These are phyloP conservation scores for Novumbra hubbsi DNA, from an alignment of 2,797 vertebrate species.

Conservation along the genomic window DNA sequence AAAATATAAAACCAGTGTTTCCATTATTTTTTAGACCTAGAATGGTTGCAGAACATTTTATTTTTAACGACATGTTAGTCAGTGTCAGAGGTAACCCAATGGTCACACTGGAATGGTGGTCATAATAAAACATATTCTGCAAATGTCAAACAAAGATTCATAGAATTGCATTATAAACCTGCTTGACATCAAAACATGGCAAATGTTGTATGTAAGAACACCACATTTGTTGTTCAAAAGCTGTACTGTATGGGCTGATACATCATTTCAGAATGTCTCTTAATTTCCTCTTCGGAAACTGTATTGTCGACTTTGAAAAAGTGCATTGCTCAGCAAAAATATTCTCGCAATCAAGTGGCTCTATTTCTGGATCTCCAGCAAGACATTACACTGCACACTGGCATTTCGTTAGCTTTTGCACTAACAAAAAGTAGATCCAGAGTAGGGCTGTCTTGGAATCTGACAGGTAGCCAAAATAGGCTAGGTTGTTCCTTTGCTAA, in stretches of 20 bases:
- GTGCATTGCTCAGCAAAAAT: background rate
- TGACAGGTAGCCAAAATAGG: constrained; percentile 44
- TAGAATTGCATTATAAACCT: too few species aligned
- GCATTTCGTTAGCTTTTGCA: background rate
- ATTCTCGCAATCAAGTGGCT: background rate
- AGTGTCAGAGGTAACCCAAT: too few species aligned
- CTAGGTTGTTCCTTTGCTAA: constrained; percentile 35
- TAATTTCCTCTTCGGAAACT: constrained; percentile 5
- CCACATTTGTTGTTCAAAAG: background rate
- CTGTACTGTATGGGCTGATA: constrained; percentile 46
- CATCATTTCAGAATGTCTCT: constrained; percentile 38
- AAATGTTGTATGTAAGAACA: background rate
- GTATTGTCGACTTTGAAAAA: constrained; percentile 2
- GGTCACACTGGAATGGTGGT: too few species aligned
- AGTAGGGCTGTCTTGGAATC: constrained; percentile 19
- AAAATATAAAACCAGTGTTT: too few species aligned
- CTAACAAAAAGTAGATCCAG: constrained; percentile 65
- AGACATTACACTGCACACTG: background rate
- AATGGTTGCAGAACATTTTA: too few species aligned
- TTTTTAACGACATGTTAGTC: too few species aligned
- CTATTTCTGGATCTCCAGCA: background rate
- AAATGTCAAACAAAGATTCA: too few species aligned
- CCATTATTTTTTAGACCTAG: too few species aligned
- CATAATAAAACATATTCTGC: too few species aligned
- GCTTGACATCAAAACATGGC: background rate